Base-by-base conservation (phyloP, 2,888 invertebrate genomes). In the Dromius quadrimaculatus region DNA sequence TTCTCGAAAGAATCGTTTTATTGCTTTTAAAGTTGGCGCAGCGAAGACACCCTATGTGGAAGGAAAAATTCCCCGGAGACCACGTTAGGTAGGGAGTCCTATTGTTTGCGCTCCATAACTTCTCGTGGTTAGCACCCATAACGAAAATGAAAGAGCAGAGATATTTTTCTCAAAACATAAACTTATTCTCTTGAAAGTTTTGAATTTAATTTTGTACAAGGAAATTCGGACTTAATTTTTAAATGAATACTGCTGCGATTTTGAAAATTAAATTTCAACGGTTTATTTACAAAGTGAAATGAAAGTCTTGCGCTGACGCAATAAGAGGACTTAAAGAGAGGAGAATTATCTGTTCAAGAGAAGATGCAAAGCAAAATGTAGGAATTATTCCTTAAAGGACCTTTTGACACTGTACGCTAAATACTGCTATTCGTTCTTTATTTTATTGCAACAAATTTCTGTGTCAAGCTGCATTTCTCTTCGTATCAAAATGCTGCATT, bases 1-100 rank as follows among this genome's bases (percentile, higher is more conserved):
- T 68, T 68, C 68, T 68, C 68, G 68, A 20, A 57, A 59, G 59
- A 59, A 68, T 68, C 45, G 68, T 68, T 68, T 68, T 68, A 68
- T 68, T 68, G 68, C 68, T 59, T 59, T 59, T 68, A 68, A 68
- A 68, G 59, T 68, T 66, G 57, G 36, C 66, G 28, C 66, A 23
- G 50, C 57, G 57, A 66, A 66, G 66, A 66, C 54, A 22, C 66
- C 22, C 23, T 23, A 2, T 4, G 19, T 57, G 19, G 8, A 17
- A 32, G 57, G 57, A 13, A 32, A 3, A 17, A 28, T 8, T 28
- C 28, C 28, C 9, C n/a, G 9, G 57, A 9, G 57, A 5, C 11
- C 9, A 8, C 54, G 28, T 6, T 4, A 15, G 4, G 28, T 32
- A 32, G 5, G n/a, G 45, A 20, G 28, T 23, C 50, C 50, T 59